A percentile compares a stretch with the other conserved stretches of the same genome.
Conservation (phyloP, 2,113 vertebrate species). For the Progne subis region DNA sequence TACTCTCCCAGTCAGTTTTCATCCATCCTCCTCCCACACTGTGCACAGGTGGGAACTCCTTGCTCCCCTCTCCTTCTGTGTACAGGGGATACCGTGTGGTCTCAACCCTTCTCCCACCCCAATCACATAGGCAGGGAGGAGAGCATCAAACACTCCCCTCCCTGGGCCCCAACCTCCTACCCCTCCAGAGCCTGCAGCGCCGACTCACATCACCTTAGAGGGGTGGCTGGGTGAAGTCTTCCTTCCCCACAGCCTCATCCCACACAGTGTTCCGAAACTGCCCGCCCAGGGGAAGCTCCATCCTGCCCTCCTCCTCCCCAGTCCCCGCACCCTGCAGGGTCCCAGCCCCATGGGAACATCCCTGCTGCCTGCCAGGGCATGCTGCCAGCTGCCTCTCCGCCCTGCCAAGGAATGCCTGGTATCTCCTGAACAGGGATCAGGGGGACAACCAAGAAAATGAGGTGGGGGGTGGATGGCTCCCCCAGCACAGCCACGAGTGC, state of each 20-base stretch:
- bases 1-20: neutral
- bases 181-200: slow-evolving; percentile 12
- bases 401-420: neutral
- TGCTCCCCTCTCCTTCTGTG: neutral
- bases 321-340: neutral
- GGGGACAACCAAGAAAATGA: neutral
- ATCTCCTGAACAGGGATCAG: neutral
- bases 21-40: neutral
- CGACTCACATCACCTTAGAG: neutral
- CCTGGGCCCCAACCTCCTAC: slow-evolving; percentile 15
- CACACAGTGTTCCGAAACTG: slow-evolving; percentile 20
- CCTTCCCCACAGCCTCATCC: slow-evolving; percentile 51
- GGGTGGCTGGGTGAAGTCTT: neutral
- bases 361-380: neutral
- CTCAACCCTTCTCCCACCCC: neutral
- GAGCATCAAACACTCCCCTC: neutral
- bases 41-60: neutral
- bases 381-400: neutral
- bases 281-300: slow-evolving; percentile 55
- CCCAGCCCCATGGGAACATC: neutral
- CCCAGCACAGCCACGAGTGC: neutral
- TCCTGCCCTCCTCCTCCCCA: neutral
- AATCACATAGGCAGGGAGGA: rapidly evolving
- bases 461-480: neutral
- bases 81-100: rapidly evolving